Percentiles rank a stretch among this genome's conserved stretches.
These are phyloP conservation scores for Cremastobaeus sp. DNA, from an alignment of 2,888 invertebrate species.

Conservation along the genomic window DNA sequence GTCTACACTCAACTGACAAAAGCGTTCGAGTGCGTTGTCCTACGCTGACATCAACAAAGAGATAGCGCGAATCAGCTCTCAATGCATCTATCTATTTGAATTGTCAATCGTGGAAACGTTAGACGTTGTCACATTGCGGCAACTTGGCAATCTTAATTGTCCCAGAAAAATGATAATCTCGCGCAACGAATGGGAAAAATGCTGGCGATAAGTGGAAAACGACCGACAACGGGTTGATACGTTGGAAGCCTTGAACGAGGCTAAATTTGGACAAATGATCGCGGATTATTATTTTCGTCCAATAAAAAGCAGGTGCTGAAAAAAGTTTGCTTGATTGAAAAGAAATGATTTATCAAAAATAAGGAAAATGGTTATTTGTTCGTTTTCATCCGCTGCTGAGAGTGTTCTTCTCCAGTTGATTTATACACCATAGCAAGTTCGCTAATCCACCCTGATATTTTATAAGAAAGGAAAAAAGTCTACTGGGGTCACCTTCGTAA, in stretches of 20 bases:
- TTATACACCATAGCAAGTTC: constrained; percentile 30
- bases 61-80: constrained; percentile 57
- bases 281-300: not conserved
- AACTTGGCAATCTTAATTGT: constrained; percentile 41
- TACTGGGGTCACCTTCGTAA: constrained; percentile 42
- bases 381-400: constrained; percentile 11
- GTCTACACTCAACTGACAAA: constrained; percentile 67
- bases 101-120: constrained; percentile 58
- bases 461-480: constrained; percentile 32
- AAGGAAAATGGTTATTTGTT: constrained; percentile 12
- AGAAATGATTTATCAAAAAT: constrained; percentile 35
- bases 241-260: too few species aligned
- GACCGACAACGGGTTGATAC: too few species aligned
- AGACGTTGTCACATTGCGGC: constrained; percentile 37
- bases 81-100: constrained; percentile 51
- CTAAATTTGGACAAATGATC: too few species aligned
- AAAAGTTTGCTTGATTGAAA: too few species aligned
- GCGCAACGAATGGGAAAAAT: too few species aligned
- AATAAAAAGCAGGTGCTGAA: too few species aligned
- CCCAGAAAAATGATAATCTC: too few species aligned
- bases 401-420: constrained; percentile 37
- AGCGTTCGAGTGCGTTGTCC: constrained; percentile 66
- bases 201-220: too few species aligned
- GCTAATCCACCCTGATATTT: constrained; percentile 43
- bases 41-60: constrained; percentile 65